Conservation (phyloP, 2,113 vertebrate genomes). For the Uria aalge region DNA sequence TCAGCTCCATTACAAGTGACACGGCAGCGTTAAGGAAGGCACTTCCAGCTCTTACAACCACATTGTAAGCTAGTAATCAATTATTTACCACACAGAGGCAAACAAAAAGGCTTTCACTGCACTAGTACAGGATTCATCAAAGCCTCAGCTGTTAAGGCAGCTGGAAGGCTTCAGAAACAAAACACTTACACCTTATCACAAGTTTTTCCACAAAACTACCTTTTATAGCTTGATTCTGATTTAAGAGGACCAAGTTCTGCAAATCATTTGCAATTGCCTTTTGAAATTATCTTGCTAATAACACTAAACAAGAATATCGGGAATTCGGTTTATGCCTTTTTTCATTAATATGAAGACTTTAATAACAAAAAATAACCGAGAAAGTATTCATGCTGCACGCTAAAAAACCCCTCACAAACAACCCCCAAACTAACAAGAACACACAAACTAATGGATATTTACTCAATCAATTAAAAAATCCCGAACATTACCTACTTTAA, state of each 20-base stretch:
- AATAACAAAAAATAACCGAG: background rate
- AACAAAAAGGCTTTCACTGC: background rate
- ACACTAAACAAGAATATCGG: background rate
- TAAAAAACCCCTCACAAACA: background rate
- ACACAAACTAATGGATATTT: background rate
- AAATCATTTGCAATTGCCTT: background rate
- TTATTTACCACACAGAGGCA: background rate
- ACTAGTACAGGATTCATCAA: background rate
- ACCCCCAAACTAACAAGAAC: background rate
- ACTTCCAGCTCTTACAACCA: background rate
- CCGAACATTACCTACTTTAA: background rate
- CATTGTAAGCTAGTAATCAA: constrained; percentile 9
- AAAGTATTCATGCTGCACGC: background rate
- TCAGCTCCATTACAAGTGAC: background rate
- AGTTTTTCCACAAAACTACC: background rate
- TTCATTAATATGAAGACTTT: background rate
- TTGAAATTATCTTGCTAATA: background rate
- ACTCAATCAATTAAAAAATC: background rate
- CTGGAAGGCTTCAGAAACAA: background rate
- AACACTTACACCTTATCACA: background rate
- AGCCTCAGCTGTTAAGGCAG: background rate
- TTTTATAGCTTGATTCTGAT: background rate
- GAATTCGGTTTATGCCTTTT: background rate
- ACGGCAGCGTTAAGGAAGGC: background rate
- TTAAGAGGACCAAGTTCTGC: background rate